A percentile compares a stretch with the other conserved stretches of the same genome.
phyloP scores from a whole-genome alignment of 2,113 vertebrate genomes.

The Prunella himalayana region DNA sequence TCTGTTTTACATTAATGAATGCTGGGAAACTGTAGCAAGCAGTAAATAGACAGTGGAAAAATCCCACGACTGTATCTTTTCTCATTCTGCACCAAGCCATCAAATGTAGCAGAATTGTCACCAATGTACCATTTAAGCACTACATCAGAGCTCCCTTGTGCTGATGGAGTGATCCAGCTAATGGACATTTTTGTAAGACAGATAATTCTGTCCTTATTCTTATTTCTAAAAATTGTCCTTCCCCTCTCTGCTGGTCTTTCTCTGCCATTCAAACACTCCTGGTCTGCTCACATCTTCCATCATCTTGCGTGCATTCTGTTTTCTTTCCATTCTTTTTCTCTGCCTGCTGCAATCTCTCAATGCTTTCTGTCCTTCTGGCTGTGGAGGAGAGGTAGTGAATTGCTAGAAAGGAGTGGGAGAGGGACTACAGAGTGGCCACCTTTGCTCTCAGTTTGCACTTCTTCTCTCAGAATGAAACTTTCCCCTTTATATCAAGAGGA shows the following conservation, averaged over 20 bases:
- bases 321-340: background rate
- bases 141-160: background rate
- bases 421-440: background rate
- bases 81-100: background rate
- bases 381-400: background rate
- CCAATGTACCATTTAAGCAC: background rate
- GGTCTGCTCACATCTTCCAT: background rate
- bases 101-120: background rate
- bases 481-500: background rate
- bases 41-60: background rate
- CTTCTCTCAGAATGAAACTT: background rate
- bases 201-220: background rate
- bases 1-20: background rate
- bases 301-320: background rate
- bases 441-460: background rate
- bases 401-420: background rate
- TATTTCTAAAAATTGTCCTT: background rate
- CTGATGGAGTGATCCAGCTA: background rate
- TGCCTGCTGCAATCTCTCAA: background rate
- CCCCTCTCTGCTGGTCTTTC: background rate
- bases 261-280: background rate
- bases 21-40: background rate
- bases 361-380: background rate
- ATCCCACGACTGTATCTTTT: background rate
- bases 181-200: background rate